Base-by-base conservation (phyloP, 37 sponge, comb jelly and placozoan genomes). In the Hormiphora californensis region DNA sequence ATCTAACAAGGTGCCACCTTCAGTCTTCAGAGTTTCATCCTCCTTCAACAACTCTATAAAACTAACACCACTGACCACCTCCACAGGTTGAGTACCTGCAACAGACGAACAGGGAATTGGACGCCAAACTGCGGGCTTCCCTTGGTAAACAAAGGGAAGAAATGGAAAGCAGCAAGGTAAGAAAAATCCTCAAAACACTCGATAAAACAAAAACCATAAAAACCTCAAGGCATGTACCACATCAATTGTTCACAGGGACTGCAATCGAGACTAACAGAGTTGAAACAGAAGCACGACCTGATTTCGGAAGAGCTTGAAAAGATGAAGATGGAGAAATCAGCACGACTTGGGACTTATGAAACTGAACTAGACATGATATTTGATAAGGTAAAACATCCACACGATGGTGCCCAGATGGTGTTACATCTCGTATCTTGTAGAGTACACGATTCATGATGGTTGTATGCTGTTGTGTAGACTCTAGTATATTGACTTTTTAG, bases 71-170 rank as follows among this genome's bases (percentile, higher is more conserved):
- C 19, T 69, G 41, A 22, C 30, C 22, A 3, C 87, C n/a, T 22
- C 53, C 41, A 22, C 36, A 92, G 93, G 86, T 92, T 28, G 95
- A 98, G 40, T 93, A 93, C 85, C 90, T 98, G 19, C 95, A 94
- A 63, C 92, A 98, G 40, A 88, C 93, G 21, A 92, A 94, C 85
- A 62, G 90, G 54, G 92, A 95, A 85, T 63, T 98, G 87, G 95
- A 93, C 53, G 62, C 41, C 17, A 88, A 90, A 44, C 87, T 95
- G 54, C 28, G 87, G 0, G 89, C 44, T 7, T 69, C 86, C 17
- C 89, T 90, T 28, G 44, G 61, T 1, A 54, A 49, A 27, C 88
- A 88, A 21, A 39, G 86, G 22, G 87, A 89, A 32, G 88, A 88
- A 67, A 69, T 51, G 54, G 69, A 68, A 25, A 46, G 32, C 32